Conservation (phyloP, 1,140 invertebrate genomes). For the Limonius californicus region DNA sequence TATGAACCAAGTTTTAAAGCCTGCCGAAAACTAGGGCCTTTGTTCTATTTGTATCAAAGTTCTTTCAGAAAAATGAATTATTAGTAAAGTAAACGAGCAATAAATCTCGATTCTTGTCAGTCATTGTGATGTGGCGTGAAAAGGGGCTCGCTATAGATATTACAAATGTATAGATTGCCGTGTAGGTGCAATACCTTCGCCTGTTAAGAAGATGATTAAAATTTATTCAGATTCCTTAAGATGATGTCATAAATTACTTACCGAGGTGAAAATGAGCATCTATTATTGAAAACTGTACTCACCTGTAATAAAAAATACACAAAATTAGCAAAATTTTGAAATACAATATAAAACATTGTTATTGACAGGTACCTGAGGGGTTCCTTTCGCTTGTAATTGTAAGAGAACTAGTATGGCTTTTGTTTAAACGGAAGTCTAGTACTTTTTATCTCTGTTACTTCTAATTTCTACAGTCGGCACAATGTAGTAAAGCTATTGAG, state of each 20-base stretch:
- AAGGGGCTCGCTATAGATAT: conserved; percentile 1
- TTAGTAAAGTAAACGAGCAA: conserved; percentile 47
- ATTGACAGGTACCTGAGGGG: no score
- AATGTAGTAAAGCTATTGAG: no score
- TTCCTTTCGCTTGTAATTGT: no score
- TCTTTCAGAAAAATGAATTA: conserved; percentile 46
- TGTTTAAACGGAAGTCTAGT: neutral
- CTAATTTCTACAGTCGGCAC: neutral
- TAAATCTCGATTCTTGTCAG: conserved; percentile 48
- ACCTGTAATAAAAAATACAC: conserved; percentile 18
- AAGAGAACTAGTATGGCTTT: conserved; percentile 2
- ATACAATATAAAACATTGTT: neutral
- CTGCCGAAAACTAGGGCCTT: conserved; percentile 31
- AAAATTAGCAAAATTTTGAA: no score
- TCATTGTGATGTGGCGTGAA: conserved; percentile 45
- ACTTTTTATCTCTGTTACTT: neutral
- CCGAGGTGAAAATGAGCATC: no score
- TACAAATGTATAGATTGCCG: conserved; percentile 19
- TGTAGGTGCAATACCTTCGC: no score
- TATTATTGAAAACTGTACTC: neutral
- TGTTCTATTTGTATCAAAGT: conserved; percentile 46
- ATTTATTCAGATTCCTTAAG: no score
- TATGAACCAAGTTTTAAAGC: conserved; percentile 8
- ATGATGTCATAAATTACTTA: no score
- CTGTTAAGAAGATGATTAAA: no score